Evolutionary conservation across 2,113 vertebrate genomes (phyloP).

Genomic region (Silurus meridionalis): DNA sequence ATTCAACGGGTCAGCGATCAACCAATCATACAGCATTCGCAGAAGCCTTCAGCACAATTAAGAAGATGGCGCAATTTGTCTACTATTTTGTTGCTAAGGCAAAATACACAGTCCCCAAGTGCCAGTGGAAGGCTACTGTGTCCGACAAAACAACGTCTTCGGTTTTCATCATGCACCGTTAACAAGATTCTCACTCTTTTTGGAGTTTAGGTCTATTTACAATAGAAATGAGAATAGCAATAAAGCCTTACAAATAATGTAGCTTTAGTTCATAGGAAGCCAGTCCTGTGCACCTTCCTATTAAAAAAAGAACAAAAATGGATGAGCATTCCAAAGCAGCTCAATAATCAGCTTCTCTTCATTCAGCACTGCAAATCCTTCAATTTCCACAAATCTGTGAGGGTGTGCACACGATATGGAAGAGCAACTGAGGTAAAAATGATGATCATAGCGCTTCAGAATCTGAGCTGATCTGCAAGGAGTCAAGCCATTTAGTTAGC

Average conservation of each 20-base stretch:
- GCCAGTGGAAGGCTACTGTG: constrained; percentile 29
- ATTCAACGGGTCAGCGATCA: constrained; percentile 22
- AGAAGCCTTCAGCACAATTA: constrained; percentile 5
- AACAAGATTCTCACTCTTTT: constrained; percentile 32
- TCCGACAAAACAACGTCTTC: constrained; percentile 31
- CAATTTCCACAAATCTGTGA: not conserved
- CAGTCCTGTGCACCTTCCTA: constrained; percentile 24
- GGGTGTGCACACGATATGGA: not conserved
- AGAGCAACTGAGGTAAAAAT: constrained; percentile 29
- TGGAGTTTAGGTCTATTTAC: constrained; percentile 46
- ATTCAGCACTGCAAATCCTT: constrained; percentile 11
- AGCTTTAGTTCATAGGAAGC: constrained; percentile 25
- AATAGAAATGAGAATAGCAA: constrained; percentile 23
- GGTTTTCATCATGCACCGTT: constrained; percentile 21
- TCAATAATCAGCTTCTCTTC: constrained; percentile 33
- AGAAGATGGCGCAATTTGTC: not conserved
- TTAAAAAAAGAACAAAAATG: not conserved
- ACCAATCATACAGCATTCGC: not conserved
- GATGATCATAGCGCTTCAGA: constrained; percentile 10
- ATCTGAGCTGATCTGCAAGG: not conserved
- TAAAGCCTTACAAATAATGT: not conserved
- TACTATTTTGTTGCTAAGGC: not conserved
- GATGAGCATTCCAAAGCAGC: constrained; percentile 36
- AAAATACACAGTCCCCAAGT: constrained; percentile 18
- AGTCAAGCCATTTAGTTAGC: constrained; percentile 4